A percentile compares a stretch with the other conserved stretches of the same genome.
Evolutionary conservation across 2,797 vertebrate species (phyloP).

Genomic region (Dicrostonyx torquatus): DNA sequence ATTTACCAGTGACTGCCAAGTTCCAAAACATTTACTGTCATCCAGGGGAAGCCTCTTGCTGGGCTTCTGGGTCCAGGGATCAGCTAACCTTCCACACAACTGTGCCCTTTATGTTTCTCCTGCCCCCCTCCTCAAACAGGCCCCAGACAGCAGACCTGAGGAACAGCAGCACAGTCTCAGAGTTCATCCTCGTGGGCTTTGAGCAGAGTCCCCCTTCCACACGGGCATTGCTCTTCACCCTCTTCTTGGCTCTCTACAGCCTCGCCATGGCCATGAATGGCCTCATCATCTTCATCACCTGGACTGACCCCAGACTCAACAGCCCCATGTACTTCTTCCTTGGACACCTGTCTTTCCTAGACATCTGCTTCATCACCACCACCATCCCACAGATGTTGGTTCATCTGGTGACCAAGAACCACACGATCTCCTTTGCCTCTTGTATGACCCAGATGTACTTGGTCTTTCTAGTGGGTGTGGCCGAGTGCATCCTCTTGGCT

Average conservation of each 20-base stretch:
- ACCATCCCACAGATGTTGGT: slow-evolving; percentile 60
- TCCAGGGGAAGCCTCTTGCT: neutral
- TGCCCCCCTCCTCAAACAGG: neutral
- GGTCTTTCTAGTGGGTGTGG: slow-evolving; percentile 19
- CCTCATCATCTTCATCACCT: slow-evolving; percentile 66
- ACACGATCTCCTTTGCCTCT: slow-evolving; percentile 12
- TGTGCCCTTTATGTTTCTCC: neutral
- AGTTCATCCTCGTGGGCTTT: slow-evolving; percentile 56
- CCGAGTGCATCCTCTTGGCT: slow-evolving; percentile 42
- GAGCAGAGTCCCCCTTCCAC: slow-evolving; percentile 48
- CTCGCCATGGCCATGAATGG: slow-evolving; percentile 60
- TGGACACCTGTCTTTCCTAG: slow-evolving; percentile 57
- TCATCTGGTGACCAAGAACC: slow-evolving; percentile 42
- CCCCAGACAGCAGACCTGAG: neutral
- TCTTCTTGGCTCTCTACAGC: slow-evolving; percentile 60
- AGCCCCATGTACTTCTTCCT: slow-evolving; percentile 69
- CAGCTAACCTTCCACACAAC: neutral
- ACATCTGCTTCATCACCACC: slow-evolving; percentile 65
- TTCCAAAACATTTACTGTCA: neutral
- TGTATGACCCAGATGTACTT: slow-evolving; percentile 38
- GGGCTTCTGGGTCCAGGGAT: neutral
- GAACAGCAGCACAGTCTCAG: neutral
- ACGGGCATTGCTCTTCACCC: neutral
- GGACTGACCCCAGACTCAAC: slow-evolving; percentile 60
- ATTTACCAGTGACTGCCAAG: neutral